Conservation (phyloP, 2,113 vertebrate species). For the Actenoides lindsayi region DNA sequence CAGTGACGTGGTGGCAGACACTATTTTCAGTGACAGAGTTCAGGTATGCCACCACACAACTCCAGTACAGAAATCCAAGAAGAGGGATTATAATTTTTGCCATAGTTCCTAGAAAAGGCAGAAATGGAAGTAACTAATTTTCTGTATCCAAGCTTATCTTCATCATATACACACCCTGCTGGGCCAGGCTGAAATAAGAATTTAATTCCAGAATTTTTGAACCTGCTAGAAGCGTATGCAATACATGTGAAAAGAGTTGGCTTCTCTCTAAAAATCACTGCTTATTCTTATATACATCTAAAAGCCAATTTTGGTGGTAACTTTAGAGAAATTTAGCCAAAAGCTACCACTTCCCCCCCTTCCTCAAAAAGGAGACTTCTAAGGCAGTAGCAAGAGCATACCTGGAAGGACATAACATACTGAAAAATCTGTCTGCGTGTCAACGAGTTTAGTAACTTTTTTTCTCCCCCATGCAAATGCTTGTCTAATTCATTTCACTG, state of each 20-base stretch:
- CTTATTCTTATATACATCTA: background rate
- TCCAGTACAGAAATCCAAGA: background rate
- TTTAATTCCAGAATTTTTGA: background rate
- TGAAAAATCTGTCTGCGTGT: background rate
- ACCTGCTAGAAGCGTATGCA: background rate
- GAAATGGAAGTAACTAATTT: background rate
- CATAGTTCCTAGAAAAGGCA: background rate
- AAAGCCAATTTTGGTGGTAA: background rate
- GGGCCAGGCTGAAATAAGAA: background rate
- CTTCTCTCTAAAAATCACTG: background rate
- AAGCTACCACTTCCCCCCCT: background rate
- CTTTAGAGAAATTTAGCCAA: background rate
- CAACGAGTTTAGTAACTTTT: background rate
- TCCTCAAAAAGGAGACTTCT: background rate
- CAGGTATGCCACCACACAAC: background rate
- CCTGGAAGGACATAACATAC: background rate
- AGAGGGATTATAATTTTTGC: background rate
- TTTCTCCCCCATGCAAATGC: background rate
- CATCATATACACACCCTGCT: background rate
- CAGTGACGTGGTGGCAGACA: rapidly evolving
- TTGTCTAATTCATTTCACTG: background rate
- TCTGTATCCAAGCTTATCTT: background rate
- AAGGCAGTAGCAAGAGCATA: background rate
- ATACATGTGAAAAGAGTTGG: background rate
- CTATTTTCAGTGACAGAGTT: background rate